These are phyloP conservation scores for Bolinopsis microptera DNA, from an alignment of 37 sponge, comb jelly and placozoan species.

Conservation along the genomic window DNA sequence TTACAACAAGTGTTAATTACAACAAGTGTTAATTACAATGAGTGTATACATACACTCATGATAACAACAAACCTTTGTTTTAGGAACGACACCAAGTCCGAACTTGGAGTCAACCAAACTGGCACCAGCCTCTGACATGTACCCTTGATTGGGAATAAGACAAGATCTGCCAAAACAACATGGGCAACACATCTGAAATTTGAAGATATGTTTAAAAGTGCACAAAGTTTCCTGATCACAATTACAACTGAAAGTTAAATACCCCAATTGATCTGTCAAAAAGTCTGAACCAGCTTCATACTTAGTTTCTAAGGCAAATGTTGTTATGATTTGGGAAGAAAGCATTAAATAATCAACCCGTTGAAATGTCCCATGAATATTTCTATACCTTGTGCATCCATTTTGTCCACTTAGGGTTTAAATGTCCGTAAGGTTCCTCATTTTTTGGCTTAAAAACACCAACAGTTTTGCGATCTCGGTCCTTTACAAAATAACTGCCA, in stretches of 20 bases:
- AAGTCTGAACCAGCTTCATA: no score
- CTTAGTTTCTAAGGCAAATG: no score
- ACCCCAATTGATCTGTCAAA: no score
- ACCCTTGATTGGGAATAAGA: conserved; percentile 93
- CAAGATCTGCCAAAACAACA: conserved; percentile 98
- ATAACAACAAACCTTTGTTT: conserved; percentile 86
- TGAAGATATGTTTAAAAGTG: no score
- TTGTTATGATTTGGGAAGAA: no score
- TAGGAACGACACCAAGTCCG: conserved; percentile 86
- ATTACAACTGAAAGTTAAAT: no score
- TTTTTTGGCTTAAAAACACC: conserved; percentile 98
- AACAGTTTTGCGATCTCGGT: conserved; percentile 77
- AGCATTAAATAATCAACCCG: no score
- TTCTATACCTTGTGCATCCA: conserved; percentile 91
- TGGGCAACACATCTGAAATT: conserved; percentile 82
- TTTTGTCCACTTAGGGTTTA: conserved; percentile 99
- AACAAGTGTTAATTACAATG: no score
- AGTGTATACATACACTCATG: no score
- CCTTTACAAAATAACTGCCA: conserved; percentile 94
- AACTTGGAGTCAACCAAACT: conserved; percentile 92
- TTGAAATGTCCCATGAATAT: no score
- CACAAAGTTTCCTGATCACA: no score
- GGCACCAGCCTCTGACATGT: conserved; percentile 98
- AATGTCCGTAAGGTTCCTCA: conserved; percentile 95
- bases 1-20: no score